A percentile compares a stretch with the other conserved stretches of the same genome.
Evolutionary conservation across 2,888 invertebrate species (phyloP).

Genomic region (Masnerella sp.): DNA sequence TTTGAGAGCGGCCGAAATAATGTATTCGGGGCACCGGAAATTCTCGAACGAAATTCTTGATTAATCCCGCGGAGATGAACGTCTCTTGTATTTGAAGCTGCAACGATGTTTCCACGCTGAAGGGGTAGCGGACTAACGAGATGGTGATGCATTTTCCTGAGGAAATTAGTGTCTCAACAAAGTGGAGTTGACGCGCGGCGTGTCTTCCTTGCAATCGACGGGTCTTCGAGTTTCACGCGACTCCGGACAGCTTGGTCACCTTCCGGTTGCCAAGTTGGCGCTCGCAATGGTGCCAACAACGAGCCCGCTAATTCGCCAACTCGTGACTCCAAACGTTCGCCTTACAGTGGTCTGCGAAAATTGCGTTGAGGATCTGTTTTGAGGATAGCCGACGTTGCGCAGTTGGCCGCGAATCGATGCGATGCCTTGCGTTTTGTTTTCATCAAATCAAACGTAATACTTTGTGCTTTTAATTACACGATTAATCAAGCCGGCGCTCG

Average conservation of each 20-base stretch:
- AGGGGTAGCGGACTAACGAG: conserved; percentile 47
- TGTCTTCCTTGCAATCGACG: no score
- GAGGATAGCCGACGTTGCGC: no score
- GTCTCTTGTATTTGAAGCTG: conserved; percentile 22
- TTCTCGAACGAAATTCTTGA: conserved; percentile 27
- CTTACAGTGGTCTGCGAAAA: conserved; percentile 47
- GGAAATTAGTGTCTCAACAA: conserved; percentile 55
- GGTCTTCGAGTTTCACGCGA: conserved; percentile 66
- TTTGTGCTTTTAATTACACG: conserved; percentile 28
- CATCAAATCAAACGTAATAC: conserved; percentile 23
- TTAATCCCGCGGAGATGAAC: conserved; percentile 38
- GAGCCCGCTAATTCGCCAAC: conserved; percentile 70
- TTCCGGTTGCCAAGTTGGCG: conserved; percentile 64
- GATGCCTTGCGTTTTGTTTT: no score
- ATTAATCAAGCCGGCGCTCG: conserved; percentile 28
- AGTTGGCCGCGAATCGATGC: no score
- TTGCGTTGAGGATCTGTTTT: no score
- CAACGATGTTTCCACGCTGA: conserved; percentile 28
- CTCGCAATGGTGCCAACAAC: conserved; percentile 62
- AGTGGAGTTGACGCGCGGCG: conserved; percentile 44
- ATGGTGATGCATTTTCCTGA: conserved; percentile 49
- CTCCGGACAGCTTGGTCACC: conserved; percentile 69
- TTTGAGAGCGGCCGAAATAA: conserved; percentile 11
- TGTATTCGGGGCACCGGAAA: background rate
- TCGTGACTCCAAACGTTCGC: conserved; percentile 58